Base-by-base conservation (phyloP, 2,113 vertebrate genomes). In the Ancistrus triradiatus region DNA sequence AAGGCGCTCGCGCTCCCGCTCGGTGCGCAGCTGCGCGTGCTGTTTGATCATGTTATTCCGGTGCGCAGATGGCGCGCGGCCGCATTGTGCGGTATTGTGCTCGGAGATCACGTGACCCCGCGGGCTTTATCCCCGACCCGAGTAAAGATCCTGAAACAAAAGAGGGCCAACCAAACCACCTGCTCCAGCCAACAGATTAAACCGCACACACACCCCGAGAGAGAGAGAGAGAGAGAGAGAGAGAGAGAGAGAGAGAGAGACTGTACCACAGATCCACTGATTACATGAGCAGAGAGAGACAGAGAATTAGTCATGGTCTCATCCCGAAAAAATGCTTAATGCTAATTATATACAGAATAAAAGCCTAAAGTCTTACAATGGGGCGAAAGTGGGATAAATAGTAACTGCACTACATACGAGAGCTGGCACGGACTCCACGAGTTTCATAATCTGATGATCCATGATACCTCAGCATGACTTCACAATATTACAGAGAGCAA, bases 151-250 rank as follows among this genome's bases (percentile, higher is more conserved):
- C 59, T 50, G 60, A 68, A 73, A 73, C 70, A 69, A 73, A 69
- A 69, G 71, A 65, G 40, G 56, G 60, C 59, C 43, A 73, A 69
- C 66, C 71, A 52, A 64, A 69, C 60, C 71, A 73, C 71, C 66
- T 69, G 71, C 66, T 73, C 66, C 46, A 28, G 55, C 48, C 60
- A 62, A 58, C 60, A 73, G 66, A 73, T 69, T 73, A 73, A 44
- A 55, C 52, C 52, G 37, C 31, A 52, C 50, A 53, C 50, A 53
- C 27, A 48, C 46, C 13, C 17, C 6, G 18, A 37, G 17, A 35
- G 10, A 35, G 22, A 50, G 19, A 48, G 8, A 48, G 9, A 42
- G 4, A 38, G 6, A 46, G 11, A 27, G 1, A 17, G 4, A 15
- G 13, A 17, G 1, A 31, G 1, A 51, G 7, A 9, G 4, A 7